Conservation (phyloP, 2,797 vertebrate genomes). For the Pseudochirops corinnae region DNA sequence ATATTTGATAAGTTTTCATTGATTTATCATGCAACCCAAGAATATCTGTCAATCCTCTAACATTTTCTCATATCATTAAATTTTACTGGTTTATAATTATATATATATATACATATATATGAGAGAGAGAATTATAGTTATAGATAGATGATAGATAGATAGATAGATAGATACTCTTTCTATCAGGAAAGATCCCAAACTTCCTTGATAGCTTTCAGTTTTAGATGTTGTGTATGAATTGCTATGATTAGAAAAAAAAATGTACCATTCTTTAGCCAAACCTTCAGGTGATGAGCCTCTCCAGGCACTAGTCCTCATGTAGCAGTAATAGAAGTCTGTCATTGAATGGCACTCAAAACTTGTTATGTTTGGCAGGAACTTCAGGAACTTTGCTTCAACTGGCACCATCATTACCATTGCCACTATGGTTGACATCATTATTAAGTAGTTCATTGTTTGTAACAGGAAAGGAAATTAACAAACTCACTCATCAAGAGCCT, state of each 20-base stretch:
- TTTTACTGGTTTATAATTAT: background rate
- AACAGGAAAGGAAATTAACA: background rate
- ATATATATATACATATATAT: background rate
- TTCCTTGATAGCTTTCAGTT: background rate
- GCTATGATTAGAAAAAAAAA: background rate
- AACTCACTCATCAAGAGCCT: background rate
- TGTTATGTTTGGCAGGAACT: background rate
- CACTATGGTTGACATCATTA: background rate
- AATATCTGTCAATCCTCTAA: background rate
- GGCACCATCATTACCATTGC: background rate
- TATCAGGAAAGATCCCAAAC: background rate
- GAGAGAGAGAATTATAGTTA: too few relatives aligned
- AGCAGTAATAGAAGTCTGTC: background rate
- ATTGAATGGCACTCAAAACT: background rate
- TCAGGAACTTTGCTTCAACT: background rate
- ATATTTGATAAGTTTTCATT: background rate
- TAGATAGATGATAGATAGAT: too few relatives aligned
- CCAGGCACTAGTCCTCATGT: background rate
- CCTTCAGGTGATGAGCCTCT: background rate
- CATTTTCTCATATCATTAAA: background rate
- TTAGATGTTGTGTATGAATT: background rate
- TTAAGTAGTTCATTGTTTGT: background rate
- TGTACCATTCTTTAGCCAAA: background rate
- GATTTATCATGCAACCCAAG: background rate
- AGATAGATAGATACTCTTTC: background rate